phyloP scores from a whole-genome alignment of 2,888 invertebrate species.

The Unio delphinus region DNA sequence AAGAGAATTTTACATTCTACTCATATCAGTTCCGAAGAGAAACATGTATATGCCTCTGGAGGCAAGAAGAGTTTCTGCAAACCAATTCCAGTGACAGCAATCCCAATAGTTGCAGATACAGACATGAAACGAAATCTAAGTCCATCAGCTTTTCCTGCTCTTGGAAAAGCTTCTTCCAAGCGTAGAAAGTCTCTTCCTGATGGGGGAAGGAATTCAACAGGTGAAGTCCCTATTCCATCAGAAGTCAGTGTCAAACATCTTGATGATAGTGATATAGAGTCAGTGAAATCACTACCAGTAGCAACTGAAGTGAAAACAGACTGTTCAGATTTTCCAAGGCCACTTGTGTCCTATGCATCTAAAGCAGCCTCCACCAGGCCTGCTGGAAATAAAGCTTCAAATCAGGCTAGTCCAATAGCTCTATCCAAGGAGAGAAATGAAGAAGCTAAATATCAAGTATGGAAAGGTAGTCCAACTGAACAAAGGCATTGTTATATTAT shows the following conservation, averaged over 20 bases:
- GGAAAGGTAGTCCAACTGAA: conserved; percentile 61
- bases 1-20: too few relatives aligned
- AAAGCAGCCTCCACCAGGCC: conserved; percentile 57
- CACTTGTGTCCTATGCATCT: conserved; percentile 61
- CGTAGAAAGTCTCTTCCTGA: conserved; percentile 39
- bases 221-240: conserved; percentile 49
- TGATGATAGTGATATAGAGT: conserved; percentile 65
- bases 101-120: conserved; percentile 17
- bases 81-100: conserved; percentile 13
- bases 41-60: conserved; percentile 8
- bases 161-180: conserved; percentile 34
- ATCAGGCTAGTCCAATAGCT: conserved; percentile 16
- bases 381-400: conserved; percentile 13
- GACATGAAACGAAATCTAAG: conserved; percentile 53
- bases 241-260: conserved; percentile 41
- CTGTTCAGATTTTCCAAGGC: conserved; percentile 34
- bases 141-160: conserved; percentile 63
- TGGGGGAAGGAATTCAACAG: conserved; percentile 56
- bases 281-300: conserved; percentile 64
- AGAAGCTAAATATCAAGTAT: conserved; percentile 29
- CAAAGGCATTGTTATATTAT: conserved; percentile 46
- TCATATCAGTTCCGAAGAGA: conserved; percentile 5
- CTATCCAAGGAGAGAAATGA: conserved; percentile 13
- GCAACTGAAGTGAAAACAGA: conserved; percentile 33
- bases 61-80: conserved; percentile 26